Evolutionary conservation across 2,888 invertebrate genomes (phyloP), one percentile per base, ranked within the genome.

Genomic region (Noctua janthina): DNA sequence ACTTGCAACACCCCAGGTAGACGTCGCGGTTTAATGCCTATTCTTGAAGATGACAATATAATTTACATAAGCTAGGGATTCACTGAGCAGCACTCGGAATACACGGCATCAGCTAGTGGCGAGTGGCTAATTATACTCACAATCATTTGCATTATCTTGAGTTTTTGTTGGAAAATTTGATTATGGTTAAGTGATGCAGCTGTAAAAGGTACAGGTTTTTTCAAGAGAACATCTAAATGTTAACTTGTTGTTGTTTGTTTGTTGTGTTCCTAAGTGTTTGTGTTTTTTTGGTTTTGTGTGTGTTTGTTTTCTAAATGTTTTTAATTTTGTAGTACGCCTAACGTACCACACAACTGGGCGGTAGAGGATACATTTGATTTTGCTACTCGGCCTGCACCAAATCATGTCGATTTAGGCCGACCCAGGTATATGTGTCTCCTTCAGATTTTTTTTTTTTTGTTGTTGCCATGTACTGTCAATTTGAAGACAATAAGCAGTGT

Each of bases 21-120:
- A 85, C 87, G 89, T 76, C 77, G 78, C 90, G 90, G 91, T 92
- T 92, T 93, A 93, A 94, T 92, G 92, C 94, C 91, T 92, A 92
- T 93, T 93, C 94, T 93, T 93, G 92, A 93, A 95, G 93, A 93
- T 94, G 94, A 94, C 94, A 93, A 93, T 93, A 93, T 93, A 94
- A 95, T 94, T 93, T 94, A 92, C 93, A 94, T 94, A 94, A 95
- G 93, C 94, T 92, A 87, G 89, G 92, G 90, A 87, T 91, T 88
- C 79, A 78, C 81, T 88, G 90, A 88, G 88, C 85, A 87, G 89
- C 90, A 91, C 89, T 91, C 89, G 84, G 73, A 79, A 80, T 78
- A 89, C 84, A 81, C 85, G 82, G 84, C 88, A 84, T 82, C 82
- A 81, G 75, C 76, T 84, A 87, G 68, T 72, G 73, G 71, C 68